Conservation (phyloP, 2,797 vertebrate genomes). For the Intellagama lesueurii region DNA sequence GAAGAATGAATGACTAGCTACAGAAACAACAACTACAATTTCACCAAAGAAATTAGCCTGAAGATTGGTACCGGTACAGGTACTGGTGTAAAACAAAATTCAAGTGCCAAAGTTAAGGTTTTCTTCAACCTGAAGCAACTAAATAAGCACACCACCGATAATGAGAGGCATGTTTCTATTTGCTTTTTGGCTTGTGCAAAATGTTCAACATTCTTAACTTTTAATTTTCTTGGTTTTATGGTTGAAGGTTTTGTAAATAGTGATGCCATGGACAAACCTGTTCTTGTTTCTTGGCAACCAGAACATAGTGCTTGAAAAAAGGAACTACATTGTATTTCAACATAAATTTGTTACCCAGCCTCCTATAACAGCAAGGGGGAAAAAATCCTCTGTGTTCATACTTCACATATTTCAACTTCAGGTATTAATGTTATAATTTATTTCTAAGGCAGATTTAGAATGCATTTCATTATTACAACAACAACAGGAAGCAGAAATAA, state of each 20-base stretch:
- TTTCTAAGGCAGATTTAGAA: not conserved
- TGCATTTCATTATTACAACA: not conserved
- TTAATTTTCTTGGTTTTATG: conserved; percentile 42
- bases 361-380: not conserved
- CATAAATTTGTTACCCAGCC: conserved; percentile 1
- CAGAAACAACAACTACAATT: not conserved
- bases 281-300: conserved; percentile 42
- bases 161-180: conserved; percentile 6
- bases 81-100: conserved; percentile 5
- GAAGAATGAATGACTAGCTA: not conserved
- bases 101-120: not conserved
- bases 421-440: not conserved
- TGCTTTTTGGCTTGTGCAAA: conserved; percentile 13
- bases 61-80: not conserved
- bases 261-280: conserved; percentile 35
- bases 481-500: not conserved
- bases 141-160: conserved; percentile 27
- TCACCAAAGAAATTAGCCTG: not conserved
- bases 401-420: not conserved
- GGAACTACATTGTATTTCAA: not conserved
- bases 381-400: not conserved
- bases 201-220: conserved; percentile 25
- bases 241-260: conserved; percentile 49
- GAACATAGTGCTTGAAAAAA: conserved; percentile 3
- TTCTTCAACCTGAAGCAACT: not conserved